Percentiles rank a stretch among this genome's conserved stretches.
These are phyloP conservation scores for Drosophila sp. DNA, from an alignment of 1,140 invertebrate genomes.

Conservation along the genomic window DNA sequence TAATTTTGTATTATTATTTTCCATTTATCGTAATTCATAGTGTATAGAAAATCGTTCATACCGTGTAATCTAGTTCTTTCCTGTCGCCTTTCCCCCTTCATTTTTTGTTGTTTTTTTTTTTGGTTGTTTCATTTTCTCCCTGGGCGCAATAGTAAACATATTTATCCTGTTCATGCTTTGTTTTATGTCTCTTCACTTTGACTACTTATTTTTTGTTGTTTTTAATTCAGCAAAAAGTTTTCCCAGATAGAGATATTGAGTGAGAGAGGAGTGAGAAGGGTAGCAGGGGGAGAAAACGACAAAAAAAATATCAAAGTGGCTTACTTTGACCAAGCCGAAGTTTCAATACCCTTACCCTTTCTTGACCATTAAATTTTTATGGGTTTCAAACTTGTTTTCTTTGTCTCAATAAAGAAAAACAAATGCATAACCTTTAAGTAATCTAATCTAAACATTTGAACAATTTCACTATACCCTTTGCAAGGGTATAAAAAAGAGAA, in stretches of 20 bases:
- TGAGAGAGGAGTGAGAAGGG: not conserved
- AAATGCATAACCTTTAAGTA: too few relatives aligned
- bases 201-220: slow-evolving; percentile 48
- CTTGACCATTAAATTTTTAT: too few relatives aligned
- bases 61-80: not conserved
- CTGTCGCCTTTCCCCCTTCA: slow-evolving; percentile 13
- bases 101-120: not conserved
- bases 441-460: too few relatives aligned
- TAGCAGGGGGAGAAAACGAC: not conserved
- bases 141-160: slow-evolving; percentile 60
- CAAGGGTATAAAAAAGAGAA: slow-evolving; percentile 1
- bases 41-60: too few relatives aligned
- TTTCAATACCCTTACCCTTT: too few relatives aligned
- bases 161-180: slow-evolving; percentile 58
- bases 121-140: slow-evolving; percentile 5
- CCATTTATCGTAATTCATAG: too few relatives aligned
- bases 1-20: too few relatives aligned
- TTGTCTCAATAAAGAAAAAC: too few relatives aligned
- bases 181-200: slow-evolving; percentile 69
- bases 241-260: slow-evolving; percentile 24
- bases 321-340: too few relatives aligned
- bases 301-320: too few relatives aligned
- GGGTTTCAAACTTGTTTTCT: too few relatives aligned
- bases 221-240: slow-evolving; percentile 71
- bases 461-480: too few relatives aligned